Conservation (phyloP, 2,113 vertebrate species). For the Scopus umbretta region DNA sequence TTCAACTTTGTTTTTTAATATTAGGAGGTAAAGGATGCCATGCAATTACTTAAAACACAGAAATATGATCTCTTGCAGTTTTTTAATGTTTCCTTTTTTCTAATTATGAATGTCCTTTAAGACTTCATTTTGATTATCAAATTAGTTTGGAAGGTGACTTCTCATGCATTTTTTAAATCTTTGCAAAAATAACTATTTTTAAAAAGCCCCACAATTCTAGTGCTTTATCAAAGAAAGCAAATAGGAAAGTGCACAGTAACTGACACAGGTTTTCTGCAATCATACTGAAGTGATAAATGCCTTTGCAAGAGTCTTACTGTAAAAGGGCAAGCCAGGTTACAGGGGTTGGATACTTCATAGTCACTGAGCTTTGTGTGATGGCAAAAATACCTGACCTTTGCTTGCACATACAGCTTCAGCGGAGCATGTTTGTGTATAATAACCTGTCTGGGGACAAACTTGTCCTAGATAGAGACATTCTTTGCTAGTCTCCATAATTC, state of each 20-base stretch:
- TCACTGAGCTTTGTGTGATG: not conserved
- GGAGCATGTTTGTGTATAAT: not conserved
- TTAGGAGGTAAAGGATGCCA: not conserved
- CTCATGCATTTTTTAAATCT: not conserved
- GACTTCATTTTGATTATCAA: not conserved
- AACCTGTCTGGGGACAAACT: not conserved
- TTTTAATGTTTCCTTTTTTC: not conserved
- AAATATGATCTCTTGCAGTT: not conserved
- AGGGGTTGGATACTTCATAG: not conserved
- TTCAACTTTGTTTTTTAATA: not conserved
- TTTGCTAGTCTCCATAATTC: not conserved
- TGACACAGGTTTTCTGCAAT: not conserved
- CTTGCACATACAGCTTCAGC: not conserved
- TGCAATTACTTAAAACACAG: not conserved
- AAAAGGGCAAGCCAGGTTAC: not conserved
- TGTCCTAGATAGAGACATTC: not conserved
- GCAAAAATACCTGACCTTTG: not conserved
- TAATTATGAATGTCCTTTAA: not conserved
- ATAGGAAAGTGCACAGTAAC: not conserved
- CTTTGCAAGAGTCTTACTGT: not conserved
- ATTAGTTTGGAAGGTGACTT: not conserved
- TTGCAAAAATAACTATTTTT: not conserved
- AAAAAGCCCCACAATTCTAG: not conserved
- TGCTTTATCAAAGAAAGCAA: not conserved
- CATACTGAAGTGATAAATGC: not conserved